These are phyloP conservation scores for Regulus satrapa DNA, from an alignment of 2,113 vertebrate genomes.

Conservation along the genomic window DNA sequence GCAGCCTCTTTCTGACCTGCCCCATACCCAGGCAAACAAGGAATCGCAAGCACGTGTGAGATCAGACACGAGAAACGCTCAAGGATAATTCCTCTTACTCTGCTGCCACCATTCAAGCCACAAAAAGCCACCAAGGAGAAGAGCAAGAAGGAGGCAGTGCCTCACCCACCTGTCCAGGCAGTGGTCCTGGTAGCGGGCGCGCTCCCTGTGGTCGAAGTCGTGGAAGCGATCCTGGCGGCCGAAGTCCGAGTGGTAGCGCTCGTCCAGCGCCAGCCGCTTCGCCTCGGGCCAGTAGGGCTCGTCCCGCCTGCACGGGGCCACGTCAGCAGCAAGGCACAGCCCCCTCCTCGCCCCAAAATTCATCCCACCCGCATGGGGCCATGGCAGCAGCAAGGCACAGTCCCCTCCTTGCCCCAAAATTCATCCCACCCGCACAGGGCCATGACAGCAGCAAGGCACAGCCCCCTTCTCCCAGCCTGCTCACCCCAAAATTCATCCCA, in stretches of 20 bases:
- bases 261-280: constrained; percentile 84
- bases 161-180: constrained; percentile 75
- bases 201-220: constrained; percentile 89
- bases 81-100: accelerated
- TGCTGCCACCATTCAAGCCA: background rate
- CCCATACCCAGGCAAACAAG: accelerated
- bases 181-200: constrained; percentile 85
- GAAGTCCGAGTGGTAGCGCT: constrained; percentile 83
- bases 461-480: no score
- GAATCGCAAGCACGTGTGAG: accelerated
- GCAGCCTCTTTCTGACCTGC: accelerated
- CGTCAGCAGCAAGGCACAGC: accelerated
- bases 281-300: constrained; percentile 82
- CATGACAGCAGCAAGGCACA: no score
- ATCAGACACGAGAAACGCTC: accelerated
- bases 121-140: background rate
- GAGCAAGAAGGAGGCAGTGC: background rate
- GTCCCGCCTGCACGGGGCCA: constrained; percentile 74
- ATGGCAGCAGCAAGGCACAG: no score
- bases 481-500: no score
- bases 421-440: no score
- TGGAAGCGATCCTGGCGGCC: constrained; percentile 86
- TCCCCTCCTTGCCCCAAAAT: no score
- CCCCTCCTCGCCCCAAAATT: background rate
- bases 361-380: background rate